Evolutionary conservation across 2,797 vertebrate species (phyloP), one percentile per base, ranked within the genome.

Genomic region (Sardinella longiceps): DNA sequence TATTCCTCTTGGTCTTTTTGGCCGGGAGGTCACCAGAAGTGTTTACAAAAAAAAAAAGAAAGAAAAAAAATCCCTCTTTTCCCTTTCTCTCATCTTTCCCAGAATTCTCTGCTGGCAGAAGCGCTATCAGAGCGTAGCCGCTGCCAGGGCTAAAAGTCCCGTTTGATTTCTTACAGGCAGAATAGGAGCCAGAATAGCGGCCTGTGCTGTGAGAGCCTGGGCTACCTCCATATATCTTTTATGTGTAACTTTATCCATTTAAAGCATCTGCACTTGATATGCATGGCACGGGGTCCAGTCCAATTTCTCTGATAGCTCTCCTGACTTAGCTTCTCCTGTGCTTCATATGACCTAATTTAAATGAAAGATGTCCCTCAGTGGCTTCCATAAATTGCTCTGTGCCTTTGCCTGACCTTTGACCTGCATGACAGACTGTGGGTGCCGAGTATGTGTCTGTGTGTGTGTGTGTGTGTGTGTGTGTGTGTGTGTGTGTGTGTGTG

Each of bases 1-100:
- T 91, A 91, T 92, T 92, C 80, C 85, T 90, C 89, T 90, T 91
- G 90, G 86, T 87, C n/a, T 89, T 90, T 85, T 58, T 85, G 85
- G 86, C 86, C 70, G 80, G 87, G 84, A 90, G 91, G 91, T 91
- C 86, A 90, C 86, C 85, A 89, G 84, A 87, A 89, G 86, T 86
- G 89, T 92, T 93, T 92, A 92, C 84, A 88, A 83, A 84, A 87
- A 81, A 74, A 74, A 66, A 66, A n/a, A n/a, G n/a, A n/a, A n/a
- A n/a, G n/a, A n/a, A n/a, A n/a, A n/a, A n/a, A n/a, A n/a, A n/a
- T 25, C 60, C 25, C 25, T 6, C 11, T 33, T 63, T 33, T 20
- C 37, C 5, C 5, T 39, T 18, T 33, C 33, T 5, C 18, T 20
- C 37, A 81, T 43, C 83, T 90, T 91, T 93, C 89, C 88, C 88